Evolutionary conservation across 1,140 invertebrate species (phyloP).

Genomic region (Alviniconcha marisindica): DNA sequence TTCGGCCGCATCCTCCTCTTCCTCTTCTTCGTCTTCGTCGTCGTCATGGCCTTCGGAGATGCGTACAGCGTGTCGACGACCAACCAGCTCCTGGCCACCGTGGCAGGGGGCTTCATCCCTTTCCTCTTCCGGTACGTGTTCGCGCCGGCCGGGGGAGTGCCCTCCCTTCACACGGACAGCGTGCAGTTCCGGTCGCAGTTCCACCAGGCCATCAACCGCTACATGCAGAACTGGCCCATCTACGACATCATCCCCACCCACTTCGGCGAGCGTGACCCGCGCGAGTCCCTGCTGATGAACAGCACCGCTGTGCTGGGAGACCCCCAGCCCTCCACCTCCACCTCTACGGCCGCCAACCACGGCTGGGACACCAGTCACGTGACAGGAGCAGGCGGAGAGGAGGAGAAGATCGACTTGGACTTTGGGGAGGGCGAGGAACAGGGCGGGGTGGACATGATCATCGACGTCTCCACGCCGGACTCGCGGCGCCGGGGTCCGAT

Average conservation of each 20-base stretch:
- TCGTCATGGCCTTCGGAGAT: conserved; percentile 65
- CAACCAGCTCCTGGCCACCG: conserved; percentile 64
- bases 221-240: conserved; percentile 60
- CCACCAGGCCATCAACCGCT: conserved; percentile 50
- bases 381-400: not conserved
- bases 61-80: conserved; percentile 60
- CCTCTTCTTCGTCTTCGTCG: conserved; percentile 62
- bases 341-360: no score
- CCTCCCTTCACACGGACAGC: conserved; percentile 51
- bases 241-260: conserved; percentile 53
- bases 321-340: not conserved
- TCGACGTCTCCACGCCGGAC: conserved; percentile 41
- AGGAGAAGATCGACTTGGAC: not conserved
- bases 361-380: not conserved
- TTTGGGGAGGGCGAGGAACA: not conserved
- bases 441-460: conserved; percentile 39
- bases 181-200: conserved; percentile 60
- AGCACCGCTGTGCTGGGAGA: not conserved
- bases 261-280: conserved; percentile 14
- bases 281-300: not conserved
- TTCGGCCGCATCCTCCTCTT: conserved; percentile 57
- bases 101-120: conserved; percentile 63
- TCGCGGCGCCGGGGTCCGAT: conserved; percentile 3
- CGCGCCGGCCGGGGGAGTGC: conserved; percentile 35
- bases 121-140: conserved; percentile 63